Conservation (phyloP, 2,113 vertebrate species). For the Planiliza haematocheilus region DNA sequence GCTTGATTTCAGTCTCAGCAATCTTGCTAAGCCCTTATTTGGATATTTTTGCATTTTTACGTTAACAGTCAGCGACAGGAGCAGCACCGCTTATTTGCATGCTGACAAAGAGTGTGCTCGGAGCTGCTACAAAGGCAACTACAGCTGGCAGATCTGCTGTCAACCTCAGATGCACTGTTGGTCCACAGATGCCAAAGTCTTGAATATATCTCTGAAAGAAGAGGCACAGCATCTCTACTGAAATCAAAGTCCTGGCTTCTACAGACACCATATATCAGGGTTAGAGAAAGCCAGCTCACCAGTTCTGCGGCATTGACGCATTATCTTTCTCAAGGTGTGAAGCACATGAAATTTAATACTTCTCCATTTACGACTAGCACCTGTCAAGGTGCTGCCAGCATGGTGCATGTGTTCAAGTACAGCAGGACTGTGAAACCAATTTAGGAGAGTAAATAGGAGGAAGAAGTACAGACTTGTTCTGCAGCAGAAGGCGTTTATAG, state of each 20-base stretch:
- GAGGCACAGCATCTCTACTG: neutral
- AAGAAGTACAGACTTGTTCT: conserved; percentile 86
- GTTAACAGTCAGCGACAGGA: neutral
- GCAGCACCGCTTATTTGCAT: conserved; percentile 3
- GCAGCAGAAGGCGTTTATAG: conserved; percentile 94
- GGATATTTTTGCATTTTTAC: conserved; percentile 6
- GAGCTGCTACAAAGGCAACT: conserved; percentile 1
- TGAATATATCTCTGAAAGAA: neutral
- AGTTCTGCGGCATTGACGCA: conserved; percentile 13
- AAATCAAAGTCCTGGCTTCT: conserved; percentile 12
- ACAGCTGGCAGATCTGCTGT: neutral
- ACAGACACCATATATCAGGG: conserved; percentile 16
- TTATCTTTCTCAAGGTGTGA: conserved; percentile 19
- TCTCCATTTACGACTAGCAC: conserved; percentile 17
- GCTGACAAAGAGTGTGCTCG: neutral
- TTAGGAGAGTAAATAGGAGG: neutral
- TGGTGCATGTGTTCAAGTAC: neutral
- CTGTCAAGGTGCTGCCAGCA: conserved; percentile 7
- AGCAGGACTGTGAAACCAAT: conserved; percentile 20
- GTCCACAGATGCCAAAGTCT: neutral
- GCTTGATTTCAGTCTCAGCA: neutral
- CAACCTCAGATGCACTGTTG: neutral
- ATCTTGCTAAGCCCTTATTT: neutral
- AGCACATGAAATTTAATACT: conserved; percentile 15
- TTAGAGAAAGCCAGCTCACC: conserved; percentile 27